Evolutionary conservation across 2,797 vertebrate genomes (phyloP).

Genomic region (Brachymystax lenok): DNA sequence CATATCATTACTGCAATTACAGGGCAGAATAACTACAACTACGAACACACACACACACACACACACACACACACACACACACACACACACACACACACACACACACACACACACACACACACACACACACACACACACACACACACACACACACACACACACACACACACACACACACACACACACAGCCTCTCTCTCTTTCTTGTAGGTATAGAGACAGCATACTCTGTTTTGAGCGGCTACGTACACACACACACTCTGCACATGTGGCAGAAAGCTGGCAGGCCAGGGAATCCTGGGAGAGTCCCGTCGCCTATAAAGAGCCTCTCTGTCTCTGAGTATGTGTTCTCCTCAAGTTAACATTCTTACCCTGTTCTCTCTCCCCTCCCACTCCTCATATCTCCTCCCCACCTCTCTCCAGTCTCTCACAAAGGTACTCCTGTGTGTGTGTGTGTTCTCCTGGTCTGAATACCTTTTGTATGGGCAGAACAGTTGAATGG

Average conservation of each 20-base stretch:
- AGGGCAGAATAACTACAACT: slow-evolving; percentile 60
- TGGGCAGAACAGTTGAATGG: slow-evolving; percentile 70
- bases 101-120: background rate
- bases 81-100: background rate
- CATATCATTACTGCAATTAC: slow-evolving; percentile 75
- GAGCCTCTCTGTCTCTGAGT: slow-evolving; percentile 41
- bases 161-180: background rate
- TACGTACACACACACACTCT: slow-evolving; percentile 15
- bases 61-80: slow-evolving; percentile 20
- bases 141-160: background rate
- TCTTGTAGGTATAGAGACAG: background rate
- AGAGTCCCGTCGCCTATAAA: slow-evolving; percentile 47
- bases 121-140: slow-evolving; percentile 20
- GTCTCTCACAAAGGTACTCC: slow-evolving; percentile 52
- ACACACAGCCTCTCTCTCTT: background rate
- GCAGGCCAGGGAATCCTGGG: slow-evolving; percentile 62
- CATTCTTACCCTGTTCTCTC: slow-evolving; percentile 59
- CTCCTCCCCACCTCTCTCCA: slow-evolving; percentile 25
- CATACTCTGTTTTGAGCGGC: background rate
- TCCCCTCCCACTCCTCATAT: slow-evolving; percentile 22
- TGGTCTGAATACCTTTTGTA: slow-evolving; percentile 73
- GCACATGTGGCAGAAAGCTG: slow-evolving; percentile 62
- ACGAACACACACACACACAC: slow-evolving; percentile 10
- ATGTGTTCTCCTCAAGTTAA: slow-evolving; percentile 43
- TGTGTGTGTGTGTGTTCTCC: slow-evolving; percentile 31